These are phyloP conservation scores for Petaurus breviceps DNA, from an alignment of 2,113 vertebrate species.

Conservation along the genomic window DNA sequence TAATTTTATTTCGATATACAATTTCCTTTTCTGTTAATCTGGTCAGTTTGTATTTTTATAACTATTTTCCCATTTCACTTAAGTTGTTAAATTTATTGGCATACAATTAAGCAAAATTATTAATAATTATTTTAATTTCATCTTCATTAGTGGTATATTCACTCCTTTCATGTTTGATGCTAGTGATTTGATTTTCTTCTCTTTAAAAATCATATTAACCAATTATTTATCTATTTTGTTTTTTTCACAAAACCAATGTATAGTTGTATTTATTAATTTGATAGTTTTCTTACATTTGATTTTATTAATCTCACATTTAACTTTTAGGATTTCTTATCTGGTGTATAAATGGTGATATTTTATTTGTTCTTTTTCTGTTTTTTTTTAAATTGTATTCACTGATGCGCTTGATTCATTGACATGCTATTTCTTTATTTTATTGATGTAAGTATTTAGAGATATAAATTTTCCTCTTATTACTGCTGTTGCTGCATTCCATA, in stretches of 20 bases:
- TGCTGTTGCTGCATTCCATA: background rate
- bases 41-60: background rate
- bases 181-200: too few relatives aligned
- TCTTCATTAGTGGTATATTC: background rate
- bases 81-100: too few relatives aligned
- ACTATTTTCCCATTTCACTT: too few relatives aligned
- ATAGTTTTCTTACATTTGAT: background rate
- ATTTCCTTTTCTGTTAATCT: background rate
- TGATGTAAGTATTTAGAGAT: background rate
- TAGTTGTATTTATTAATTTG: background rate
- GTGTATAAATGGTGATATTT: background rate
- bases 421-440: background rate
- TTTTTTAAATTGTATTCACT: background rate
- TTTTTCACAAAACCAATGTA: background rate
- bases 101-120: too few relatives aligned
- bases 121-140: background rate
- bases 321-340: background rate
- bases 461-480: background rate
- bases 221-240: background rate
- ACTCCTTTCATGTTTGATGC: background rate
- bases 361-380: background rate
- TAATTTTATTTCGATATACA: background rate
- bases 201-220: background rate
- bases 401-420: background rate
- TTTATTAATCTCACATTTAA: background rate